Evolutionary conservation across 2,113 vertebrate species (phyloP).

Genomic region (Passerina amoena): DNA sequence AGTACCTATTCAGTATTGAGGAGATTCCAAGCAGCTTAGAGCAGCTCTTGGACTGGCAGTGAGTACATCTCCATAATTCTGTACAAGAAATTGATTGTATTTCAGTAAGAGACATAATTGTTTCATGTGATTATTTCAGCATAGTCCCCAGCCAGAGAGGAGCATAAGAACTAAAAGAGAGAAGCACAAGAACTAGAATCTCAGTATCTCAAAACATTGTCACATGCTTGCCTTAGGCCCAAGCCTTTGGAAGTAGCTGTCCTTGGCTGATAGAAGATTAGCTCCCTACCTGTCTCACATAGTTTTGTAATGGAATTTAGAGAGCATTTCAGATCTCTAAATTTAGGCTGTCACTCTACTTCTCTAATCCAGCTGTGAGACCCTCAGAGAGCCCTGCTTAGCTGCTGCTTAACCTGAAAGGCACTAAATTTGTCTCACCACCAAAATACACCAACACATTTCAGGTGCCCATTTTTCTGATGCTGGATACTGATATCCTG

Average conservation of each 20-base stretch:
- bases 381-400: conserved; percentile 20
- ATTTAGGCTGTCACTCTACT: background rate
- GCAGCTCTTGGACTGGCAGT: background rate
- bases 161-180: background rate
- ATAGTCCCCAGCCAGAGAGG: background rate
- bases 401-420: background rate
- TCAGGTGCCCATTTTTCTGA: background rate
- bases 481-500: background rate
- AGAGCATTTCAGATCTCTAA: background rate
- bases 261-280: background rate
- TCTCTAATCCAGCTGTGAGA: conserved; percentile 4
- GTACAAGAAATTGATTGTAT: background rate
- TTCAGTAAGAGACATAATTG: background rate
- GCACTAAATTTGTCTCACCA: background rate
- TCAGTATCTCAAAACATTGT: background rate
- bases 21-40: background rate
- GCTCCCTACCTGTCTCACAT: background rate
- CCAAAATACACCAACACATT: background rate
- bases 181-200: background rate
- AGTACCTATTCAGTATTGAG: accelerated
- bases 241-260: background rate
- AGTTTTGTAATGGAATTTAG: background rate
- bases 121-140: background rate
- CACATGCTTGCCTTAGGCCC: background rate
- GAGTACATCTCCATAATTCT: background rate